Conservation (phyloP, 1,140 invertebrate species). For the Lordiphosa mommai region DNA sequence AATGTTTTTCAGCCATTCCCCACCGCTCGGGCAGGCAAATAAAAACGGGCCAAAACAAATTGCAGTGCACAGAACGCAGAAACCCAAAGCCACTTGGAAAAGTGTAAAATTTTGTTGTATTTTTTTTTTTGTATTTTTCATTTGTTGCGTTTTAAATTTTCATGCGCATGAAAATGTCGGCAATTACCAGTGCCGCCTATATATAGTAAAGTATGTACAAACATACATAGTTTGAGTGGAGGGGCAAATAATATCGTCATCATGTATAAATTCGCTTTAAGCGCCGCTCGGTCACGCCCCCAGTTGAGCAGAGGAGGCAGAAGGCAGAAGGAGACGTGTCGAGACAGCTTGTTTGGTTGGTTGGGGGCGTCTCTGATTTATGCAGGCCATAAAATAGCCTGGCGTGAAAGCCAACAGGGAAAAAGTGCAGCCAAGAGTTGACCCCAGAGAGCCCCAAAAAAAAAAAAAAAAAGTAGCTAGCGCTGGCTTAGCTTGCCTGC, state of each 20-base stretch:
- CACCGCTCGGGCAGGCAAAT: slow-evolving; percentile 16
- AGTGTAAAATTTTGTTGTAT: slow-evolving; percentile 32
- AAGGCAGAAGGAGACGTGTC: neutral
- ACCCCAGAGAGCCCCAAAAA: neutral
- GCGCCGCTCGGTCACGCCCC: slow-evolving; percentile 33
- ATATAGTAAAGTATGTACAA: slow-evolving; percentile 17
- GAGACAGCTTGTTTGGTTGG: slow-evolving; percentile 13
- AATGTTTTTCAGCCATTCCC: slow-evolving; percentile 48
- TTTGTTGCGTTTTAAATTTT: slow-evolving; percentile 73
- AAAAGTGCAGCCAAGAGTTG: slow-evolving; percentile 1
- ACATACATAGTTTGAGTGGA: slow-evolving; percentile 3
- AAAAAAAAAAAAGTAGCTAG: slow-evolving; percentile 6
- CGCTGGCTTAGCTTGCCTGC: slow-evolving; percentile 26
- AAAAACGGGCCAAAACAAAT: slow-evolving; percentile 51
- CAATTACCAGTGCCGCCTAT: slow-evolving; percentile 48
- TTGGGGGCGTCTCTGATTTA: slow-evolving; percentile 41
- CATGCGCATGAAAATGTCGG: slow-evolving; percentile 49
- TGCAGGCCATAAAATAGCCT: slow-evolving; percentile 45
- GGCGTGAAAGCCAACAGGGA: slow-evolving; percentile 27
- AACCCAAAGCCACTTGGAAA: slow-evolving; percentile 48
- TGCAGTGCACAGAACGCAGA: slow-evolving; percentile 31
- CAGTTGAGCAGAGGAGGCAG: neutral
- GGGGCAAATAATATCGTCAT: slow-evolving; percentile 40
- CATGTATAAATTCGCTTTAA: slow-evolving; percentile 55
- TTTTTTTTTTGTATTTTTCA: slow-evolving; percentile 33